Evolutionary conservation across 2,797 vertebrate genomes (phyloP).

Genomic region (Mareca penelope): DNA sequence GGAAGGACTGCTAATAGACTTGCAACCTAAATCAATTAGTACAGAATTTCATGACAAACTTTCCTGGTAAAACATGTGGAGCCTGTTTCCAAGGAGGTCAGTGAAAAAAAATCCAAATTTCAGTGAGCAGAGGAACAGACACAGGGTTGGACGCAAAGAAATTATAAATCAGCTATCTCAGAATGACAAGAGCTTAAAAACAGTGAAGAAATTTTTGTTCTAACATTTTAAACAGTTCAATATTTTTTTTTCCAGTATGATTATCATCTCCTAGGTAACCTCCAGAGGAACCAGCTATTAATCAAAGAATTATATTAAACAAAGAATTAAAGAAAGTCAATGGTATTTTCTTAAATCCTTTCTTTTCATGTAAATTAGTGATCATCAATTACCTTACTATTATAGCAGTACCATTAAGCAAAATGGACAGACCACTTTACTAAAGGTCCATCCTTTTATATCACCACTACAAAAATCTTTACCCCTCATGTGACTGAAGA

Average conservation of each 20-base stretch:
- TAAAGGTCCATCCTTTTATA: not conserved
- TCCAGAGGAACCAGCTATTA: not conserved
- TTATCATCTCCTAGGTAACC: not conserved
- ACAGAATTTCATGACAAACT: not conserved
- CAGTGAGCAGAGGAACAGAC: not conserved
- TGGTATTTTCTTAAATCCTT: not conserved
- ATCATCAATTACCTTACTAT: not conserved
- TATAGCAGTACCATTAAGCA: not conserved
- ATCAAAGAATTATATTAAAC: not conserved
- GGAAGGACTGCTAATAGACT: slow-evolving; percentile 31
- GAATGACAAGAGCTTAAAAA: not conserved
- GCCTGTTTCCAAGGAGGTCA: not conserved
- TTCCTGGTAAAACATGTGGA: not conserved
- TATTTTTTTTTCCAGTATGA: not conserved
- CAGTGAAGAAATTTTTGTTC: not conserved
- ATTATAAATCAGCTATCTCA: not conserved
- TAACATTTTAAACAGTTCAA: not conserved
- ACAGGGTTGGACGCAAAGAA: not conserved
- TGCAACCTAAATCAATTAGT: slow-evolving; percentile 21
- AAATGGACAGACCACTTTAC: not conserved
- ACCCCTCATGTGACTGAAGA: not conserved
- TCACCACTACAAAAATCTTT: not conserved
- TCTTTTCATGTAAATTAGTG: not conserved
- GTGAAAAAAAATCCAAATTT: not conserved
- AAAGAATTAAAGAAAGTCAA: not conserved